These are phyloP conservation scores for Cyanoramphus novaezelandiae DNA, from an alignment of 2,113 vertebrate genomes.

Conservation along the genomic window DNA sequence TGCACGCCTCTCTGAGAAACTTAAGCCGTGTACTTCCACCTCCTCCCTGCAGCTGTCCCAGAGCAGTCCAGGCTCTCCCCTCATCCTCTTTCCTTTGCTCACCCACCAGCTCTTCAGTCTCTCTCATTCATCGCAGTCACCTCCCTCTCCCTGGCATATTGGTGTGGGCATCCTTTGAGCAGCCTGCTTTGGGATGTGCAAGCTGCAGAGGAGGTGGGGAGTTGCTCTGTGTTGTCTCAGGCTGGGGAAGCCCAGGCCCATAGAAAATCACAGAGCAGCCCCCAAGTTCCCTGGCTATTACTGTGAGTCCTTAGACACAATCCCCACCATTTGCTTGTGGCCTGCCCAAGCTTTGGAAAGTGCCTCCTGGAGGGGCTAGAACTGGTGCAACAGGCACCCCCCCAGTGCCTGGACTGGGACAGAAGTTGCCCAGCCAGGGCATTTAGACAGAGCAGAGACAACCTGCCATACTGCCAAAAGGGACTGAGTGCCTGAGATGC, in stretches of 20 bases:
- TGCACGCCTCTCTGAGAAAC: background rate
- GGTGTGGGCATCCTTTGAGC: background rate
- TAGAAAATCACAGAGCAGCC: background rate
- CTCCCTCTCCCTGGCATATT: background rate
- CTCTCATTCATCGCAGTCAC: background rate
- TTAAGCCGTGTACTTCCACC: background rate
- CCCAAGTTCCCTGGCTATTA: background rate
- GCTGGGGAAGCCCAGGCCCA: background rate
- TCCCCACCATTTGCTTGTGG: fast-evolving
- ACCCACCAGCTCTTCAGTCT: background rate
- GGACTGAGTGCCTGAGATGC: background rate
- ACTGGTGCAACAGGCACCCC: background rate
- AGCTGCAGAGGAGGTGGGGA: background rate
- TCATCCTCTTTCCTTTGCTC: background rate
- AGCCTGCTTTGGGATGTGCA: background rate
- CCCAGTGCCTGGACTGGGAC: background rate
- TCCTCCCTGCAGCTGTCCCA: background rate
- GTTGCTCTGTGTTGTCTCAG: background rate
- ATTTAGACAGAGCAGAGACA: background rate
- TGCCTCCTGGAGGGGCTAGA: background rate
- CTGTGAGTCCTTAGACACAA: background rate
- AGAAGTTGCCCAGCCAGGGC: background rate
- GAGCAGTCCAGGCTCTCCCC: background rate
- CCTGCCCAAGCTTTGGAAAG: background rate
- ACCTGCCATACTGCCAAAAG: background rate